phyloP scores from a whole-genome alignment of 2,797 vertebrate genomes.

The Oreochromis grahami region DNA sequence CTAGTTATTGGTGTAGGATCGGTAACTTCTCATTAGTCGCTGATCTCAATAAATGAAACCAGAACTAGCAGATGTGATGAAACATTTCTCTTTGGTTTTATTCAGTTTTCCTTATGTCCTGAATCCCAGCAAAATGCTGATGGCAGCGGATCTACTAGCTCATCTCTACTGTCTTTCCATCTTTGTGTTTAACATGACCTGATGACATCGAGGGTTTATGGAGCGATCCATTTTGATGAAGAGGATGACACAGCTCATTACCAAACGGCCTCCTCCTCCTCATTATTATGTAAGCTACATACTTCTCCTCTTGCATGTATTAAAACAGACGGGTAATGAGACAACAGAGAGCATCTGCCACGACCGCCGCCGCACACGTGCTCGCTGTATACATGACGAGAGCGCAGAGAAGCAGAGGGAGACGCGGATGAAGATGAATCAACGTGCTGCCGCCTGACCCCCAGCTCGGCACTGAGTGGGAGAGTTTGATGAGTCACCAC shows the following conservation, averaged over 20 bases:
- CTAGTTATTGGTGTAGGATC: not conserved
- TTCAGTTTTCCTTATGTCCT: not conserved
- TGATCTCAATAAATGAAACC: not conserved
- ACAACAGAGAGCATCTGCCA: not conserved
- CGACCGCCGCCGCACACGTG: not conserved
- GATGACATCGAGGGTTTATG: not conserved
- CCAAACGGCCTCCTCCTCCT: not conserved
- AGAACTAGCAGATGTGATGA: not conserved
- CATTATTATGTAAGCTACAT: not conserved
- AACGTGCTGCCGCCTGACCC: conserved; percentile 15
- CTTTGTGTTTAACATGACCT: not conserved
- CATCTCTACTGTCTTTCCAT: not conserved
- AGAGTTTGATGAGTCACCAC: conserved; percentile 37
- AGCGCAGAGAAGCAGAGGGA: not conserved
- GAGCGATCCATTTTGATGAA: not conserved
- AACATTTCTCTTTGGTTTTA: not conserved
- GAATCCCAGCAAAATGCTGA: not conserved
- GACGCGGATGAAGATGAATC: conserved; percentile 13
- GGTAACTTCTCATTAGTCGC: not conserved
- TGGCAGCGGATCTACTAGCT: not conserved
- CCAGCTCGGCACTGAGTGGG: conserved; percentile 5
- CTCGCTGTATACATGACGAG: not conserved
- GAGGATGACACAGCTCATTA: not conserved
- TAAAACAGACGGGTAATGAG: not conserved
- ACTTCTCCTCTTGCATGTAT: not conserved